These are phyloP conservation scores for Alsophila aescularia DNA, from an alignment of 2,888 invertebrate species.

Conservation along the genomic window DNA sequence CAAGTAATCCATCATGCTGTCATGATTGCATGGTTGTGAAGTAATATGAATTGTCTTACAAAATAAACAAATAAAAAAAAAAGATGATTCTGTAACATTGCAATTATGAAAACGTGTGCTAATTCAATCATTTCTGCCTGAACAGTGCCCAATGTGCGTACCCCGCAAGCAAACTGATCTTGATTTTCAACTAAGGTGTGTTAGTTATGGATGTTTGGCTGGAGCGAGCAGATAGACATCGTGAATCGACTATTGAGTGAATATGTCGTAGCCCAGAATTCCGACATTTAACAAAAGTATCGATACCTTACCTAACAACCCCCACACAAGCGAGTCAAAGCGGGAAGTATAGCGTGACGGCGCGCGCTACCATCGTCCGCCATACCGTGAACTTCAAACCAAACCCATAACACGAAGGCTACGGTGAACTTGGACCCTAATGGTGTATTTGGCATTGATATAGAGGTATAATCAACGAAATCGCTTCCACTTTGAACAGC, in stretches of 20 bases:
- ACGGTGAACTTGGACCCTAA: constrained; percentile 57
- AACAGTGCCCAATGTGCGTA: no score
- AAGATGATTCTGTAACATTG: no score
- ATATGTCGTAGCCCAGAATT: no score
- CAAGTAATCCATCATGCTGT: no score
- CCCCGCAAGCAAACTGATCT: no score
- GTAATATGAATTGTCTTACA: background rate
- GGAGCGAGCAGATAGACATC: no score
- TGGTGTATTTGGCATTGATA: constrained; percentile 49
- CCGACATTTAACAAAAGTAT: background rate
- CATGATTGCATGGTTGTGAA: background rate
- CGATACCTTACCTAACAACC: constrained; percentile 1
- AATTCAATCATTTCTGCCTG: no score
- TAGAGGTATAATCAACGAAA: constrained; percentile 25
- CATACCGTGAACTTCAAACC: constrained; percentile 36
- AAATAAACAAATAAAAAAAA: no score
- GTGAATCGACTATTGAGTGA: no score
- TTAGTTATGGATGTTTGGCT: no score
- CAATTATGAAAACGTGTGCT: no score
- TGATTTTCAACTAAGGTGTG: no score
- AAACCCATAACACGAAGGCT: constrained; percentile 49
- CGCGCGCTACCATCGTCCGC: constrained; percentile 12
- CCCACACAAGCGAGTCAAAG: constrained; percentile 13
- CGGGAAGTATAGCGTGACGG: constrained; percentile 38
- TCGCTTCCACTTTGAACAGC: background rate